Conservation (phyloP, 2,113 vertebrate genomes). For the Perca schrenkii region DNA sequence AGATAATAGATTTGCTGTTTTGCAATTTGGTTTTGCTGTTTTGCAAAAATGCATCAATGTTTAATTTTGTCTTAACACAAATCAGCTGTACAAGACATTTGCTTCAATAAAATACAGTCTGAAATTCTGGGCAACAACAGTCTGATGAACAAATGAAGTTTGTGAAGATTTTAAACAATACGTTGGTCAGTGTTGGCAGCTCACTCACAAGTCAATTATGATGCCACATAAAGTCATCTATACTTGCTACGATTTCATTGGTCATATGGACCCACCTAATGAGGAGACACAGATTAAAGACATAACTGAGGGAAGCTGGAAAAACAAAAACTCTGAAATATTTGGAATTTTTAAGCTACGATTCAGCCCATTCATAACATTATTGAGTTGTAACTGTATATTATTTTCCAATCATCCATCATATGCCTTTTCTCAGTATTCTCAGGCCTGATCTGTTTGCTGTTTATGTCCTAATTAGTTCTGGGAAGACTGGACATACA, state of each 20-base stretch:
- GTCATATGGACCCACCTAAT: background rate
- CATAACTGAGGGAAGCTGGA: background rate
- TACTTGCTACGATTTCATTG: background rate
- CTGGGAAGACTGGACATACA: background rate
- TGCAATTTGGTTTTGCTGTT: no score
- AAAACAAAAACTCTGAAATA: constrained; percentile 1
- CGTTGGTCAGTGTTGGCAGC: no score
- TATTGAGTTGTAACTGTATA: background rate
- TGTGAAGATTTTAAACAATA: no score
- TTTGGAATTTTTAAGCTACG: background rate
- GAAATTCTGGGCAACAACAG: no score
- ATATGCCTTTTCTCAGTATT: constrained; percentile 6
- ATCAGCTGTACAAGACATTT: no score
- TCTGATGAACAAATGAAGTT: no score
- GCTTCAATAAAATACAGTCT: no score
- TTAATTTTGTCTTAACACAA: background rate
- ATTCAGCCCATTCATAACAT: background rate
- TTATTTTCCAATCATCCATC: background rate
- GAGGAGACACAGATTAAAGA: background rate
- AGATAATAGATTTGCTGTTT: no score
- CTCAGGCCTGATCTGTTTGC: constrained; percentile 17
- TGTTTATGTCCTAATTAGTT: constrained; percentile 46
- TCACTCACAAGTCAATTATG: background rate
- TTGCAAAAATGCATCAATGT: background rate
- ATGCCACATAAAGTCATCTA: background rate